Percentiles rank a stretch among this genome's conserved stretches.
Evolutionary conservation across 1,140 invertebrate genomes (phyloP).

Genomic region (Acromyrmex heyeri): DNA sequence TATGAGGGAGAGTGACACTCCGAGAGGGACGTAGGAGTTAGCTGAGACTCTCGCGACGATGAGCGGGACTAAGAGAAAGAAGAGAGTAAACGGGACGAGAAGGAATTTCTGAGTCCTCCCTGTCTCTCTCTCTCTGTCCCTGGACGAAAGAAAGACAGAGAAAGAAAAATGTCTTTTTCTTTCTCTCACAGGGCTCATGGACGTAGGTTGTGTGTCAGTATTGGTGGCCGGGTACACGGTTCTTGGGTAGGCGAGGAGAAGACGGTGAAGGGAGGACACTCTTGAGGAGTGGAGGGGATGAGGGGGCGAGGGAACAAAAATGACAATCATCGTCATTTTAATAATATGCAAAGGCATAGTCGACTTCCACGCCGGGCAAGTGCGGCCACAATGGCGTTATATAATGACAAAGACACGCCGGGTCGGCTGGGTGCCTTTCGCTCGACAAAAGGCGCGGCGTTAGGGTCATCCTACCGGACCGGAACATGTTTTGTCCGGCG

Average conservation of each 20-base stretch:
- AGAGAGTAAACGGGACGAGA: conserved; percentile 63
- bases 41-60: conserved; percentile 41
- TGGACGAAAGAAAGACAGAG: conserved; percentile 31
- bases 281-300: conserved; percentile 46
- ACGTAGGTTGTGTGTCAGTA: conserved; percentile 11
- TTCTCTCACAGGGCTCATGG: not conserved
- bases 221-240: conserved; percentile 51
- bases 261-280: conserved; percentile 53
- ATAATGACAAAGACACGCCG: conserved; percentile 86
- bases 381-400: conserved; percentile 87
- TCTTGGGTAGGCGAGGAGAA: conserved; percentile 59
- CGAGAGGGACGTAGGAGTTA: conserved; percentile 67
- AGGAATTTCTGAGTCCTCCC: conserved; percentile 64
- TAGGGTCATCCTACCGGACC: conserved; percentile 87
- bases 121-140: not conserved
- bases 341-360: conserved; percentile 78
- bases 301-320: conserved; percentile 82
- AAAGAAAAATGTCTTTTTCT: not conserved
- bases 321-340: conserved; percentile 88
- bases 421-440: conserved; percentile 84
- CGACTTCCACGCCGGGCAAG: conserved; percentile 85
- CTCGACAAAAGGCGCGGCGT: conserved; percentile 86
- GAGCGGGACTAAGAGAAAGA: conserved; percentile 54
- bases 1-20: conserved; percentile 41
- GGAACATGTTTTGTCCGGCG: conserved; percentile 86